Base-by-base conservation (phyloP, 1,140 invertebrate species). In the Microplitis demolitor region DNA sequence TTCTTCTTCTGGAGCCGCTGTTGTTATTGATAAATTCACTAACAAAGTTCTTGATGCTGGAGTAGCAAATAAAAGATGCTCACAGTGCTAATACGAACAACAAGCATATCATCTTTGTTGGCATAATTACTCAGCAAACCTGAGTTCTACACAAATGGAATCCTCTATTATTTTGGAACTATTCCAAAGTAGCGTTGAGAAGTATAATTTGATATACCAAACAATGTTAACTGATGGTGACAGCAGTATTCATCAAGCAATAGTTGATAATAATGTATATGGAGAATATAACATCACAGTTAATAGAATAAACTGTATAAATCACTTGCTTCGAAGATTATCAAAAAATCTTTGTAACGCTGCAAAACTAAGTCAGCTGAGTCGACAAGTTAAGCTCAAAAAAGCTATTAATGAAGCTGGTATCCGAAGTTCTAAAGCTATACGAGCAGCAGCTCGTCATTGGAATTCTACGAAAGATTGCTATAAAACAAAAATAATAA, bases 191-290 rank as follows among this genome's bases (percentile, higher is more conserved):
- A 62, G 60, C 31, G 31, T 45, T n/a, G 5, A 14, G 8, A 62
- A 62, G 14, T 31, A 62, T 62, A 35, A 35, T 33, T 3, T 82
- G 6, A 74, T 69, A 24, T 80, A 79, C 60, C 24, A 64, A 45
- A 63, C 71, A n/a, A n/a, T 81, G 24, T 74, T 80, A 37, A 75
- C 73, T 5, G 80, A 81, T 74, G 80, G 77, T 0, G 78, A 80
- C 66, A 78, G 77, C 39, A 81, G 73, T 56, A 73, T 78, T 2
- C 79, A 74, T 54, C 33, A 73, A 50, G 31, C 58, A 24, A 61
- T 74, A 51, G 34, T 16, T 33, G 56, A 70, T 50, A n/a, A 74
- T 6, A 63, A 71, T 56, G 72, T 56, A 4, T 80, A 78, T 67
- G 66, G 62, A 11, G 51, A 68, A 24, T 34, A 74, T 14, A 71